Base-by-base conservation (phyloP, 2,888 invertebrate genomes). In the Pseudococcus jackbeardsleyi region DNA sequence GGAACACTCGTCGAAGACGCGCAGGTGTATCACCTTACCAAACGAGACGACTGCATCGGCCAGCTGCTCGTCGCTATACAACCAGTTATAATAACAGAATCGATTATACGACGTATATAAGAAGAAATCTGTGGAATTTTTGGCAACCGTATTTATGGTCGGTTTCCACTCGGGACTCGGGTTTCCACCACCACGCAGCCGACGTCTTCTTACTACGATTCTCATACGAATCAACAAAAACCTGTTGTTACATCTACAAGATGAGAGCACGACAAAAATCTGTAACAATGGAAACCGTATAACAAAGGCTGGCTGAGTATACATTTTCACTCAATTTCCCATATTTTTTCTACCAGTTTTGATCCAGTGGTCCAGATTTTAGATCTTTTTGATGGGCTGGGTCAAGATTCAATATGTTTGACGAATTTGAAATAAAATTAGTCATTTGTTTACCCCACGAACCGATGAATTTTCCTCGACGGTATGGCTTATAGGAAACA, bases 91-190 rank as follows among this genome's bases (percentile, higher is more conserved):
- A 82, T 82, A 85, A 85, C 84, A 26, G 54, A 85, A 85, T 85
- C 84, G 54, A 85, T 54, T 54, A 85, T 85, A 85, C 84, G 84
- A 54, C 9, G 59, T 59, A n/a, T 50, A 15, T 17, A n/a, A 54
- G 19, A 85, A 54, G 84, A 85, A 85, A 85, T 85, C 84, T 85
- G 84, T 85, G 84, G 84, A 85, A 85, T 85, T 85, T 82, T 85
- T 85, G 84, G 84, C 84, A 85, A 85, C 84, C 84, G 84, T 85
- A 85, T 85, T 85, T 85, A 85, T 85, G 46, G 84, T 85, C 46
- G 64, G 64, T 46, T 79, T 39, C 79, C 39, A 77, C 26, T 39
- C 26, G 33, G 26, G 39, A 79, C 17, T 46, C 39, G 46, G 46
- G 9, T 82, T 82, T 82, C 79, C 79, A 82, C 79, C 79, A 82